These are phyloP conservation scores for Drosophila carrolli DNA, from an alignment of 1,140 invertebrate species.

Conservation along the genomic window DNA sequence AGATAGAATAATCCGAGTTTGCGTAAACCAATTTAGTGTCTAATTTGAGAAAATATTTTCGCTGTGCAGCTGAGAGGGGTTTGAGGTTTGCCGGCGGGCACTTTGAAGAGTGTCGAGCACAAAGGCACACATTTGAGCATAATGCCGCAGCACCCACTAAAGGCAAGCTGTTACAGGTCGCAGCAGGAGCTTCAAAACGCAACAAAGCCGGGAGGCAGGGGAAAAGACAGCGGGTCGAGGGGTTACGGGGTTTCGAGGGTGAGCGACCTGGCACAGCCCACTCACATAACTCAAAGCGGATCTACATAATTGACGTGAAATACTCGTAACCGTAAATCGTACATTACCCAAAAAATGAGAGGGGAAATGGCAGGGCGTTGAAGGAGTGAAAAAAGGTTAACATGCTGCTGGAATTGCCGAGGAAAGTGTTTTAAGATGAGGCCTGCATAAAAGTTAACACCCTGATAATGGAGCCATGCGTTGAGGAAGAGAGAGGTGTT, in stretches of 20 bases:
- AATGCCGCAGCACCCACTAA: constrained; percentile 27
- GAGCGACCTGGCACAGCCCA: constrained; percentile 40
- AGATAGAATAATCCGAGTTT: background rate
- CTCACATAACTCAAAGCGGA: constrained; percentile 76
- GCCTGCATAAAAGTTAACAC: constrained; percentile 61
- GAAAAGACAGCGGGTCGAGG: constrained; percentile 2
- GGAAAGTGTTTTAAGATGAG: constrained; percentile 56
- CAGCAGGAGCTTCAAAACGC: constrained; percentile 8
- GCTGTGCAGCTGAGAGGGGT: constrained; percentile 14
- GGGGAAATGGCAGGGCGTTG: background rate
- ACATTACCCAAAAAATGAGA: constrained; percentile 44
- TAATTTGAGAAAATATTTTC: constrained; percentile 7
- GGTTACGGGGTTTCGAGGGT: background rate
- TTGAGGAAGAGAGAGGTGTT: constrained; percentile 1
- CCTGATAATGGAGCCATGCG: constrained; percentile 49
- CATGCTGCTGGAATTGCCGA: constrained; percentile 52
- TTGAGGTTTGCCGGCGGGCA: constrained; percentile 27
- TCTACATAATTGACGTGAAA: constrained; percentile 79
- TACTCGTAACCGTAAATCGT: constrained; percentile 68
- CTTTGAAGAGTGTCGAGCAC: constrained; percentile 45
- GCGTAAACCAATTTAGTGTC: background rate
- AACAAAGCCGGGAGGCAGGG: constrained; percentile 27
- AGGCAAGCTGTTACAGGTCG: constrained; percentile 56
- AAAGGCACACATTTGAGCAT: constrained; percentile 26
- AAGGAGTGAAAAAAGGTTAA: constrained; percentile 55